These are phyloP conservation scores for Manduca sexta DNA, from an alignment of 1,140 invertebrate genomes.

Conservation along the genomic window DNA sequence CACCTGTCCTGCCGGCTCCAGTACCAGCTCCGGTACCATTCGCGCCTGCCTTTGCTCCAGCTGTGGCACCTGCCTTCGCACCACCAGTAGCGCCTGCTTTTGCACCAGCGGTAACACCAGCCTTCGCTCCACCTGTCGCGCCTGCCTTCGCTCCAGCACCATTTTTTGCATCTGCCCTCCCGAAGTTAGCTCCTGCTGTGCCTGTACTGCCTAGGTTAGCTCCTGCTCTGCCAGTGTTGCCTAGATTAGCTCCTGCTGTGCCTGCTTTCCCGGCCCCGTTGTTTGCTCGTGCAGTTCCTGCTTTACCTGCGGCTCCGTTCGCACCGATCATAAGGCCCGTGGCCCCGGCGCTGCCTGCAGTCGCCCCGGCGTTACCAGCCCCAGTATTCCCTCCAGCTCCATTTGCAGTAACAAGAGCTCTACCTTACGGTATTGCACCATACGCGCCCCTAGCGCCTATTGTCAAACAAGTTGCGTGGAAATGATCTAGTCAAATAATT, in stretches of 20 bases:
- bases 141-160: constrained; percentile 13
- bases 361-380: constrained; percentile 20
- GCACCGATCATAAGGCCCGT: constrained; percentile 36
- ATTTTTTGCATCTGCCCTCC: not conserved
- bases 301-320: constrained; percentile 22
- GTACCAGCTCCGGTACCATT: constrained; percentile 19
- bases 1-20: constrained; percentile 26
- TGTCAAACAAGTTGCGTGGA: constrained; percentile 51
- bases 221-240: constrained; percentile 18
- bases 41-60: constrained; percentile 20
- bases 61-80: constrained; percentile 33
- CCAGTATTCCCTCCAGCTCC: constrained; percentile 20
- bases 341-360: constrained; percentile 1
- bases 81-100: constrained; percentile 16
- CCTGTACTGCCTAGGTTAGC: constrained; percentile 8
- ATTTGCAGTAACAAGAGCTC: constrained; percentile 21
- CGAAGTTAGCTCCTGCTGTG: constrained; percentile 11
- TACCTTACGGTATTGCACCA: constrained; percentile 13
- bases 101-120: constrained; percentile 16
- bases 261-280: constrained; percentile 17
- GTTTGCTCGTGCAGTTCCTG: constrained; percentile 20
- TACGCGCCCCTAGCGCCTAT: constrained; percentile 27
- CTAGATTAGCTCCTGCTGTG: constrained; percentile 19
- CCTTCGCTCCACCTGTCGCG: constrained; percentile 19
- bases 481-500: constrained; percentile 39